Base-by-base conservation (phyloP, 2,113 vertebrate genomes). In the Tetrao urogallus region DNA sequence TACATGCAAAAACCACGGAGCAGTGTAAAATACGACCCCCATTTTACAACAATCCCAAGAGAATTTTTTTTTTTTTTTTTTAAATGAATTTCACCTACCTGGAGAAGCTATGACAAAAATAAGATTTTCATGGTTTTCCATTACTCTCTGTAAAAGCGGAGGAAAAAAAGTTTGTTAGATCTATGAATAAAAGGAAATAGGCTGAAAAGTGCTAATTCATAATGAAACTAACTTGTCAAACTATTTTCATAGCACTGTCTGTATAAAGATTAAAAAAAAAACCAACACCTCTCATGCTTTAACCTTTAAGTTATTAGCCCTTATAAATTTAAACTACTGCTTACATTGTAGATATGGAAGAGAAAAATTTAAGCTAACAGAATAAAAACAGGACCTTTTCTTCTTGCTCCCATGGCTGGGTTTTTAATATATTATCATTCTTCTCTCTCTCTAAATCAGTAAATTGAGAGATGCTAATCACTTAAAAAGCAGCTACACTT, bases 231-330 rank as follows among this genome's bases (percentile, higher is more conserved):
- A 54, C 19, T 70, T 52, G 7, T 72, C 73, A 30, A 69, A 40
- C 4, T 78, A 42, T 57, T 86, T 90, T 86, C 56, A 64, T 42
- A 74, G 4, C 22, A 40, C 8, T 34, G 7, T 57, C 92, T 48
- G 40, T n/a, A 75, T 6, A 76, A 89, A 72, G 14, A 67, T 42
- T 58, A 60, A 91, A 81, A 32, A 27, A 34, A 32, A 27, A 34
- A 28, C 13, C 52, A 27, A 54, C 25, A 0, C 0, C 1, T 70
- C 18, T 73, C 76, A 40, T 57, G 14, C 25, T 84, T 25, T 43
- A 25, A 42, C 14, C 30, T 24, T 24, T 82, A 74, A 34, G 6
- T 11, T 2, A 50, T 64, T 60, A 32, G 0, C 0, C 61, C 1
- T 2, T 10, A 52, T 58, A 56, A 84, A 38, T 12, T 38, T 87